These are phyloP conservation scores for Halocynthia aurantium DNA, from an alignment of 23 tunicate genomes.

Conservation along the genomic window DNA sequence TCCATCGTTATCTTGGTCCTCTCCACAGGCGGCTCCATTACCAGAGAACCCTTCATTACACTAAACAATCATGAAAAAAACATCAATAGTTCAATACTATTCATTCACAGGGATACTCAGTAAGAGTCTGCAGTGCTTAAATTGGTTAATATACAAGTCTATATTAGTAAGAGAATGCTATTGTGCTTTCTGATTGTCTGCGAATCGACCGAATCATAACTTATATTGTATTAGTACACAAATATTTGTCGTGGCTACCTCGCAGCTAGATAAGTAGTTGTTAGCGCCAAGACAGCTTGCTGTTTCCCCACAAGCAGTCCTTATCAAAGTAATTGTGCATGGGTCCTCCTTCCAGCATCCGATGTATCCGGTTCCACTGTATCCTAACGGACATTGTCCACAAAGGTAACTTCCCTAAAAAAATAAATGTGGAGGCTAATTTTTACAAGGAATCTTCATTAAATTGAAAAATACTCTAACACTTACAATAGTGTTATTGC, in stretches of 20 bases:
- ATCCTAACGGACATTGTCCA: conserved; percentile 32
- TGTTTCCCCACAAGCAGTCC: conserved; percentile 10
- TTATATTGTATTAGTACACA: too few relatives aligned
- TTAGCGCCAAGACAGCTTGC: conserved; percentile 16
- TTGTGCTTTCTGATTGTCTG: neutral
- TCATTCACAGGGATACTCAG: too few relatives aligned
- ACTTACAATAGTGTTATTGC: conserved; percentile 26
- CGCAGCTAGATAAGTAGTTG: conserved; percentile 26
- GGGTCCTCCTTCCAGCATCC: conserved; percentile 13
- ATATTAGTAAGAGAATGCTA: too few relatives aligned
- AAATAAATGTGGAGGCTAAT: neutral
- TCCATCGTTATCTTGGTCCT: conserved; percentile 20
- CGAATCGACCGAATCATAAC: too few relatives aligned
- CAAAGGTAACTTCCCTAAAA: conserved; percentile 31
- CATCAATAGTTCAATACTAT: too few relatives aligned
- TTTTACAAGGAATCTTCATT: too few relatives aligned
- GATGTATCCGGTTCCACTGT: conserved; percentile 36
- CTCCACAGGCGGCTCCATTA: conserved; percentile 24
- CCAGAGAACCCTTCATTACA: conserved; percentile 23
- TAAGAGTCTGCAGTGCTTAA: too few relatives aligned
- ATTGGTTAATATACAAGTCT: too few relatives aligned
- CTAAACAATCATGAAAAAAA: neutral
- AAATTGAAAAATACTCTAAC: neutral
- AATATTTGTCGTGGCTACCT: too few relatives aligned
- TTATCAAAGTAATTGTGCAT: neutral